A percentile compares a stretch with the other conserved stretches of the same genome.
phyloP scores from a whole-genome alignment of 2,888 invertebrate genomes.

The Morpho achilles region DNA sequence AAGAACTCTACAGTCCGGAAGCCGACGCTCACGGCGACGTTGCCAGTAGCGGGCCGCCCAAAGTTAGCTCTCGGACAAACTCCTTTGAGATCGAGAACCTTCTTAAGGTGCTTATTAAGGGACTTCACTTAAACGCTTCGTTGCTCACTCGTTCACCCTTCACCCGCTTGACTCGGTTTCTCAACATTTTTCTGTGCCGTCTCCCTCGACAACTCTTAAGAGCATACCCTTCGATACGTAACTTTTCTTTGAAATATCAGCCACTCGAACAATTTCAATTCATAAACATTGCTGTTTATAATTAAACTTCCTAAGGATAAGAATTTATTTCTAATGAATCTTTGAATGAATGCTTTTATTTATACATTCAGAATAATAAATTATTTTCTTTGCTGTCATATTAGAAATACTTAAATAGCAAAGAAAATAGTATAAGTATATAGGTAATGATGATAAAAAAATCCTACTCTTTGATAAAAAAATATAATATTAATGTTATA shows the following conservation, averaged over 20 bases:
- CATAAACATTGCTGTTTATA: no score
- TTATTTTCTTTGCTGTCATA: no score
- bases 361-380: no score
- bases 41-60: slow-evolving; percentile 64
- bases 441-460: no score
- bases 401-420: no score
- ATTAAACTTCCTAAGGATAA: no score
- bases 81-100: slow-evolving; percentile 97
- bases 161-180: slow-evolving; percentile 31
- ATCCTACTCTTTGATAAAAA: no score
- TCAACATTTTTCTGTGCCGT: slow-evolving; percentile 27
- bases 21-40: slow-evolving; percentile 57
- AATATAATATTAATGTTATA: no score
- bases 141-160: slow-evolving; percentile 32
- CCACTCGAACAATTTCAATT: slow-evolving; percentile 9
- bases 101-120: slow-evolving; percentile 81
- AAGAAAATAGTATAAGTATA: no score
- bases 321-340: no score
- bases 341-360: no score
- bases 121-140: slow-evolving; percentile 31
- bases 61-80: slow-evolving; percentile 90
- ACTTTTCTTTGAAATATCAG: slow-evolving; percentile 18
- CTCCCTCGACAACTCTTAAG: slow-evolving; percentile 23
- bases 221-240: slow-evolving; percentile 22
- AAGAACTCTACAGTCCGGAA: slow-evolving; percentile 86